phyloP scores from a whole-genome alignment of 2,113 vertebrate species.

The Gymnarchus niloticus region DNA sequence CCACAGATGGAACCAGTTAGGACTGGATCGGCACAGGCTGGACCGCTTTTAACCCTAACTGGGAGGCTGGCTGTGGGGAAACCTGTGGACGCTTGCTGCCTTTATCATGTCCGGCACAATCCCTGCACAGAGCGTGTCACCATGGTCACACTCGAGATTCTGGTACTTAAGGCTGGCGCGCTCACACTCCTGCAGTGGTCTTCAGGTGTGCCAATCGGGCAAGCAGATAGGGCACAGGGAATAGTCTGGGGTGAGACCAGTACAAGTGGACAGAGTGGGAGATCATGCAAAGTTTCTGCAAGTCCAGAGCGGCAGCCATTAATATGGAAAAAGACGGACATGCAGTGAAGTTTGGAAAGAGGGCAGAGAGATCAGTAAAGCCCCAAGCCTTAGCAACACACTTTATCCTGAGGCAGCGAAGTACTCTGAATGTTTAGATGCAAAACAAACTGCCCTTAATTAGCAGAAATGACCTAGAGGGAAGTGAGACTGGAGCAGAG shows the following conservation, averaged over 20 bases:
- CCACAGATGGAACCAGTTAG: constrained; percentile 28
- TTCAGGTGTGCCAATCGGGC: constrained; percentile 64
- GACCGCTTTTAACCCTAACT: neutral
- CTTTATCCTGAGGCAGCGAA: neutral
- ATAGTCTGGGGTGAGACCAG: constrained; percentile 65
- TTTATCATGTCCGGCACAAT: no score
- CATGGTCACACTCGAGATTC: constrained; percentile 36
- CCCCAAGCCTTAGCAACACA: no score
- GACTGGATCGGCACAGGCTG: constrained; percentile 2
- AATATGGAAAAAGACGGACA: neutral
- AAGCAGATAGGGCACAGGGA: constrained; percentile 46
- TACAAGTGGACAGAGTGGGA: constrained; percentile 64
- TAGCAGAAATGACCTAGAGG: no score
- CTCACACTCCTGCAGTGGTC: constrained; percentile 73
- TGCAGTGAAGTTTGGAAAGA: neutral
- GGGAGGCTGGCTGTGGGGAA: constrained; percentile 3
- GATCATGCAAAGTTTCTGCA: no score
- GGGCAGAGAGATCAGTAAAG: no score
- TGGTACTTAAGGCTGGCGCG: constrained; percentile 71
- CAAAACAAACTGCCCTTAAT: neutral
- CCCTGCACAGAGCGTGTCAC: constrained; percentile 25
- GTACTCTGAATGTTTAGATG: neutral
- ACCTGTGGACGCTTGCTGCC: constrained; percentile 25
- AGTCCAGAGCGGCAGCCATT: neutral
- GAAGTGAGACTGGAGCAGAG: no score